Evolutionary conservation across 2,797 vertebrate genomes (phyloP).

Genomic region (Prionace glauca): DNA sequence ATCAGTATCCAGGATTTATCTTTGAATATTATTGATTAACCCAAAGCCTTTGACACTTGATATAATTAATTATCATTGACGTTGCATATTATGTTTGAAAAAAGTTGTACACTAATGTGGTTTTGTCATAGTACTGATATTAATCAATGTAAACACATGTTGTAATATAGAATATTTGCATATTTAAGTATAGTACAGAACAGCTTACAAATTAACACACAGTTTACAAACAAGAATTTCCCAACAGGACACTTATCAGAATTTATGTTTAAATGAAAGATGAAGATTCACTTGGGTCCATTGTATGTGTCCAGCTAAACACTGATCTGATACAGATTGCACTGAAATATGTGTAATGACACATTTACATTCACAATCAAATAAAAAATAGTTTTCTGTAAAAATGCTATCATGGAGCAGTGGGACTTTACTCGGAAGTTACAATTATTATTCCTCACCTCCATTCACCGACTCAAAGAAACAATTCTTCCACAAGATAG

Average conservation of each 20-base stretch:
- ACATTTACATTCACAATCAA: constrained; percentile 28
- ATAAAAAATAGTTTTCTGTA: background rate
- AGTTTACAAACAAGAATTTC: background rate
- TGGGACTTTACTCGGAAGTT: background rate
- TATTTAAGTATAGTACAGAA: constrained; percentile 26
- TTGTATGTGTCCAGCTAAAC: constrained; percentile 16
- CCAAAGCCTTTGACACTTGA: constrained; percentile 1
- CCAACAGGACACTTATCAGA: background rate
- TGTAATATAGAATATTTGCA: constrained; percentile 30
- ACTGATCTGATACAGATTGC: constrained; percentile 37
- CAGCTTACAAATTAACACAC: constrained; percentile 32
- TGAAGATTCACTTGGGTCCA: constrained; percentile 30
- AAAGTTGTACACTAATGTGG: constrained; percentile 10
- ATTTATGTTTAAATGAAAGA: constrained; percentile 5
- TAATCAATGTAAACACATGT: constrained; percentile 5
- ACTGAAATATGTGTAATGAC: constrained; percentile 23
- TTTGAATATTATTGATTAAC: background rate
- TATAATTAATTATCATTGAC: constrained; percentile 20
- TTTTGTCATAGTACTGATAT: background rate
- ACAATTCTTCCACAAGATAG: background rate
- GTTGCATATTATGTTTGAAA: constrained; percentile 27
- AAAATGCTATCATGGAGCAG: background rate
- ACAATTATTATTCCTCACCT: background rate
- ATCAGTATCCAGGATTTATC: background rate
- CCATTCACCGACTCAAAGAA: background rate